These are phyloP conservation scores for Barbus barbus DNA, from an alignment of 2,113 vertebrate species.

Conservation along the genomic window DNA sequence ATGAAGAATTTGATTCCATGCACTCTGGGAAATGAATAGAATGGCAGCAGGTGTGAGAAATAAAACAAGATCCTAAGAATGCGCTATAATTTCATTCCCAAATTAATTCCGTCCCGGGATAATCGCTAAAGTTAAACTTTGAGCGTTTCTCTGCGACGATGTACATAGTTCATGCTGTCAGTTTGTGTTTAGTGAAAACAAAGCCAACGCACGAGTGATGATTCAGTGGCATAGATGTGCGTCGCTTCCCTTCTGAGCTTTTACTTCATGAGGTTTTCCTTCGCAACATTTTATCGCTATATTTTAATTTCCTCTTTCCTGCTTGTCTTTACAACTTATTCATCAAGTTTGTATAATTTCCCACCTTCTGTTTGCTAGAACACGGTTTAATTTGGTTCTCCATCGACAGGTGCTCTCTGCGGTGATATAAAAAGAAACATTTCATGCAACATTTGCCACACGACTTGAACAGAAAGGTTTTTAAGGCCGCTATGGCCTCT, in stretches of 20 bases:
- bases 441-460: not conserved
- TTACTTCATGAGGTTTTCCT: conserved; percentile 42
- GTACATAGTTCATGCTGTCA: conserved; percentile 75
- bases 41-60: not conserved
- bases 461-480: conserved; percentile 9
- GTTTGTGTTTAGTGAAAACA: conserved; percentile 62
- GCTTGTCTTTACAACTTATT: not conserved
- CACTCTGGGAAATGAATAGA: not conserved
- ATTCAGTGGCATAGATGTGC: conserved; percentile 72
- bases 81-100: conserved; percentile 72
- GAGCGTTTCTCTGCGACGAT: conserved; percentile 56
- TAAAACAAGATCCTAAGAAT: conserved; percentile 40
- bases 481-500: conserved; percentile 12
- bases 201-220: conserved; percentile 65
- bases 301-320: conserved; percentile 38
- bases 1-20: not conserved
- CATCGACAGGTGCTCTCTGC: not conserved
- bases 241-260: not conserved
- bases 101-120: conserved; percentile 68
- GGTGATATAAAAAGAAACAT: not conserved
- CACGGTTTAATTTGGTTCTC: not conserved
- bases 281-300: conserved; percentile 44
- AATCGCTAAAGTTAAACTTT: conserved; percentile 66
- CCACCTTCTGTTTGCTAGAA: conserved; percentile 31
- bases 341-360: not conserved